phyloP scores from a whole-genome alignment of 2,797 vertebrate species.

The Chaunax sp. region DNA sequence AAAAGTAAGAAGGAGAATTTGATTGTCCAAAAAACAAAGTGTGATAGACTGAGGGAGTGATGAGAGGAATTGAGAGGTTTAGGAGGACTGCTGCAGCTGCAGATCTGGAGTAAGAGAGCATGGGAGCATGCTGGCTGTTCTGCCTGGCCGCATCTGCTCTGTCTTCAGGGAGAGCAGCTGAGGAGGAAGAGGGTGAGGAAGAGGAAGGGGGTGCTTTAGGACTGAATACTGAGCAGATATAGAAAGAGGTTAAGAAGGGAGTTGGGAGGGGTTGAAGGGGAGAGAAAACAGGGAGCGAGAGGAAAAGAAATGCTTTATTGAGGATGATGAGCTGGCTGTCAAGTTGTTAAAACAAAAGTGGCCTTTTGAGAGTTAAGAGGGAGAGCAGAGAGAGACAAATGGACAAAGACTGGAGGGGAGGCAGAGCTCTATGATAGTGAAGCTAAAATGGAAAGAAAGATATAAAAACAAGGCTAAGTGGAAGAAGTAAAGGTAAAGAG shows the following conservation, averaged over 20 bases:
- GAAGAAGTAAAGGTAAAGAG: background rate
- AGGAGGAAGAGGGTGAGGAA: slow-evolving; percentile 61
- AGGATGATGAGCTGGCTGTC: slow-evolving; percentile 58
- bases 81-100: slow-evolving; percentile 45
- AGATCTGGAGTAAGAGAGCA: slow-evolving; percentile 57
- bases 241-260: slow-evolving; percentile 32
- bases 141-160: slow-evolving; percentile 78
- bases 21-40: background rate
- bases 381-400: slow-evolving; percentile 56
- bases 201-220: slow-evolving; percentile 46
- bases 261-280: slow-evolving; percentile 24
- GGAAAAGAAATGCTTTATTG: slow-evolving; percentile 34
- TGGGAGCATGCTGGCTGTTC: slow-evolving; percentile 77
- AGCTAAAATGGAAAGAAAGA: slow-evolving; percentile 22
- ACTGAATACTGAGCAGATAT: slow-evolving; percentile 55
- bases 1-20: slow-evolving; percentile 22
- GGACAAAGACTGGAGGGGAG: slow-evolving; percentile 26
- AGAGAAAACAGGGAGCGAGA: slow-evolving; percentile 20
- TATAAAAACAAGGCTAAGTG: slow-evolving; percentile 14
- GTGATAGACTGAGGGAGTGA: slow-evolving; percentile 17
- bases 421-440: slow-evolving; percentile 18
- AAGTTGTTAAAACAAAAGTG: slow-evolving; percentile 65
- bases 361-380: slow-evolving; percentile 54
- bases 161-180: slow-evolving; percentile 80
- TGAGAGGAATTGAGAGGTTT: slow-evolving; percentile 33